Percentiles rank a stretch among this genome's conserved stretches.
phyloP scores from a whole-genome alignment of 1,140 invertebrate species.

The Chrysopa pallens region DNA sequence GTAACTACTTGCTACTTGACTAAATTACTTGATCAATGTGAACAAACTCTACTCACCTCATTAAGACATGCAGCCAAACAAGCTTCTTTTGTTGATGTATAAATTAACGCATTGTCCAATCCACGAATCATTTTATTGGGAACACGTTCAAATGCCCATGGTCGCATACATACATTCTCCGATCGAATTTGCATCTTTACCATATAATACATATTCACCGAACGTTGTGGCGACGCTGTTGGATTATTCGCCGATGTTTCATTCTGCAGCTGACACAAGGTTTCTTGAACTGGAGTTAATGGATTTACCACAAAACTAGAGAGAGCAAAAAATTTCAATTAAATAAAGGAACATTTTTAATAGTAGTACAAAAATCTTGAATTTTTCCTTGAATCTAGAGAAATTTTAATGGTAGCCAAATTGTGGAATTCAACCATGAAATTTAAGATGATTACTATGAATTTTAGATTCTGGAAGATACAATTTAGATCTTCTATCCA shows the following conservation, averaged over 20 bases:
- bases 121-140: constrained; percentile 82
- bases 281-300: constrained; percentile 78
- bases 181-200: constrained; percentile 79
- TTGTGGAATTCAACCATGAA: too few species aligned
- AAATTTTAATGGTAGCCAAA: background rate
- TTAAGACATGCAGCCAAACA: constrained; percentile 82
- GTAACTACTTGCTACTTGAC: too few species aligned
- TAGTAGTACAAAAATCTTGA: background rate
- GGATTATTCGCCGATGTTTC: constrained; percentile 80
- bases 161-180: constrained; percentile 76
- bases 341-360: background rate
- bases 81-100: constrained; percentile 84
- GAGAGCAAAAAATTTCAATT: constrained; percentile 5
- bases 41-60: constrained; percentile 45
- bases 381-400: background rate
- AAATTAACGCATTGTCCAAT: constrained; percentile 78
- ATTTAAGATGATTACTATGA: too few species aligned
- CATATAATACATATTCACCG: constrained; percentile 89
- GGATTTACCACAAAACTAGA: constrained; percentile 78
- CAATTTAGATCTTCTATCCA: too few species aligned
- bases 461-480: too few species aligned
- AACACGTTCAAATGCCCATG: constrained; percentile 84
- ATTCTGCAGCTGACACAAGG: constrained; percentile 80
- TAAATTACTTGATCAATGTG: too few species aligned
- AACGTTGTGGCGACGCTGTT: constrained; percentile 56